Conservation (phyloP, 2,888 invertebrate genomes). For the Trachelus stipa region DNA sequence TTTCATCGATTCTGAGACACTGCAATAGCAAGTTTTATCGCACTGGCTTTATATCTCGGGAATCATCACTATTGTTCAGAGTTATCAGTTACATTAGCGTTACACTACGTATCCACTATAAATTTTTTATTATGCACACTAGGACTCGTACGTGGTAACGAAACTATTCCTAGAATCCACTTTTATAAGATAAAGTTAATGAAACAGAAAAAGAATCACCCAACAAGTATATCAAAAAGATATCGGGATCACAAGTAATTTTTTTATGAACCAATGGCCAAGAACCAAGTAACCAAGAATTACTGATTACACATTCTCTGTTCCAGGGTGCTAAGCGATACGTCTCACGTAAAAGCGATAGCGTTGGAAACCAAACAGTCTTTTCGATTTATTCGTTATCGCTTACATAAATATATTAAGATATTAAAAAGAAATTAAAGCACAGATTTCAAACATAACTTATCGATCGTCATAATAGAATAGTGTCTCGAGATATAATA, state of each 20-base stretch:
- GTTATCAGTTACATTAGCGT: background rate
- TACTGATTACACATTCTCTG: background rate
- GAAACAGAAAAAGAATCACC: background rate
- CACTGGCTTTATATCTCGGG: background rate
- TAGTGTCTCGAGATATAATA: slow-evolving; percentile 28
- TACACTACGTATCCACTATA: background rate
- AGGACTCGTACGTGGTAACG: background rate
- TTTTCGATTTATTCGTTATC: slow-evolving; percentile 52
- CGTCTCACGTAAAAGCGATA: slow-evolving; percentile 14
- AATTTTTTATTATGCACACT: background rate
- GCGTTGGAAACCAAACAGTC: slow-evolving; percentile 47
- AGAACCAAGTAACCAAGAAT: background rate
- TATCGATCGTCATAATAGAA: slow-evolving; percentile 34
- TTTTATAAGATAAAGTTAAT: background rate
- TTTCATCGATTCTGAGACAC: background rate
- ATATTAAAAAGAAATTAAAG: slow-evolving; percentile 50
- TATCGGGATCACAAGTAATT: background rate
- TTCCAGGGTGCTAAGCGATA: slow-evolving; percentile 30
- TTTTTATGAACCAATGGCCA: background rate
- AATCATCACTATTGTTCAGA: background rate
- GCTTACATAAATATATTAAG: slow-evolving; percentile 57
- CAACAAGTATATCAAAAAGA: background rate
- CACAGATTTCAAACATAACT: slow-evolving; percentile 41
- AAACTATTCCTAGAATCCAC: background rate
- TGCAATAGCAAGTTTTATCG: background rate